Base-by-base conservation (phyloP, 1,140 invertebrate genomes). In the Sycophila sp. region DNA sequence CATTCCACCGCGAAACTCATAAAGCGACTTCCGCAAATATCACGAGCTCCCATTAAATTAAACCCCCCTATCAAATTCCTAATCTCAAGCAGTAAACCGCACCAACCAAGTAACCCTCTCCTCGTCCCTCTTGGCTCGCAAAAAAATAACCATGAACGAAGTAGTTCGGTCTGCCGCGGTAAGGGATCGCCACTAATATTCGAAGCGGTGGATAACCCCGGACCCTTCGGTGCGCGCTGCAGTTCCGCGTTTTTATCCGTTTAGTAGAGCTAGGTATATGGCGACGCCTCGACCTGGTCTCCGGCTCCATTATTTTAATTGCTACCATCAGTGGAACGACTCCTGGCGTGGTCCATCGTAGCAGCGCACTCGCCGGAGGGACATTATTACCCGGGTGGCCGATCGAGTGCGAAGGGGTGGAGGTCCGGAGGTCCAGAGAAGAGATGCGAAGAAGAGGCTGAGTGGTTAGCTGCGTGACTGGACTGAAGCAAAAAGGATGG, bases 291-390 rank as follows among this genome's bases (percentile, higher is more conserved):
- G 34, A 30, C n/a, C 42, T 47, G n/a, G n/a, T n/a, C 42, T 2
- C 42, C 24, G 58, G 67, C 62, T 76, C 76, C 78, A 79, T 79
- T 79, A 79, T 79, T 78, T 78, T 78, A 80, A 80, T 80, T 80
- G 74, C 76, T 76, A 76, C 73, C 74, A 78, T 78, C 74, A 74
- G 72, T 71, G 73, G 63, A 75, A 77, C 73, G 73, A 72, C 75
- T 62, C 64, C 73, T 78, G 71, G 56, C 73, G 68, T 65, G 74
- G 75, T 8, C 45, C 19, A 17, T 4, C n/a, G n/a, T n/a, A n/a
- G n/a, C 22, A 36, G 34, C 5, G 56, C 26, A 45, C 47, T 74
- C 74, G 77, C 73, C 13, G 51, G 76, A 71, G 75, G 75, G 75
- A 78, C 76, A 75, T 77, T 77, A 79, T 76, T 78, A 72, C 72